phyloP scores from a whole-genome alignment of 2,888 invertebrate species.

The Machimus atricapillus region DNA sequence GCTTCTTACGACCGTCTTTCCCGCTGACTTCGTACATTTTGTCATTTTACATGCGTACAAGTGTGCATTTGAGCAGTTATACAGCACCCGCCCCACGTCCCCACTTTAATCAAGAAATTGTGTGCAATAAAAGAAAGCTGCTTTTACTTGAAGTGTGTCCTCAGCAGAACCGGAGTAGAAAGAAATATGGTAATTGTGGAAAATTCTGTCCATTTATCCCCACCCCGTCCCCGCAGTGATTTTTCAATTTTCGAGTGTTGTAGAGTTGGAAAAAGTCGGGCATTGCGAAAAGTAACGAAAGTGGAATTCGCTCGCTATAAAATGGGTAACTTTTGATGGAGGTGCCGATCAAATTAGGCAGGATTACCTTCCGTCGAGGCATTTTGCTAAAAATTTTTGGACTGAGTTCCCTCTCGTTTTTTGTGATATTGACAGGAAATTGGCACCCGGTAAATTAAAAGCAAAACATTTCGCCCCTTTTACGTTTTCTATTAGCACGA shows the following conservation, averaged over 20 bases:
- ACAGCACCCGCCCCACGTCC: neutral
- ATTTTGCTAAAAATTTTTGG: neutral
- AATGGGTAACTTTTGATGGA: neutral
- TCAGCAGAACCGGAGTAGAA: neutral
- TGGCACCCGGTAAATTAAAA: neutral
- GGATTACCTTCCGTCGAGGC: neutral
- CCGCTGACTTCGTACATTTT: neutral
- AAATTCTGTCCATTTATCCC: neutral
- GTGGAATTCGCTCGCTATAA: neutral
- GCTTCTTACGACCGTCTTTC: neutral
- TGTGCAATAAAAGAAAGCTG: neutral
- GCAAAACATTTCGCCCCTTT: neutral
- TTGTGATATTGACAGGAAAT: neutral
- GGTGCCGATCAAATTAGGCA: neutral
- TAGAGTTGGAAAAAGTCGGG: neutral
- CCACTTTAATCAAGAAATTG: neutral
- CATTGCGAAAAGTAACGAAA: neutral
- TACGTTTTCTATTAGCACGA: neutral
- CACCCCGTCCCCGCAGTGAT: neutral
- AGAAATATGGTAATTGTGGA: neutral
- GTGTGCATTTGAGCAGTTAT: neutral
- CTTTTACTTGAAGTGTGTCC: neutral
- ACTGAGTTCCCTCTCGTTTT: neutral
- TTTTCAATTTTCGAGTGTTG: neutral
- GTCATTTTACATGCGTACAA: slow-evolving; percentile 7